phyloP scores from a whole-genome alignment of 2,113 vertebrate genomes.

The Peromyscus maniculatus region DNA sequence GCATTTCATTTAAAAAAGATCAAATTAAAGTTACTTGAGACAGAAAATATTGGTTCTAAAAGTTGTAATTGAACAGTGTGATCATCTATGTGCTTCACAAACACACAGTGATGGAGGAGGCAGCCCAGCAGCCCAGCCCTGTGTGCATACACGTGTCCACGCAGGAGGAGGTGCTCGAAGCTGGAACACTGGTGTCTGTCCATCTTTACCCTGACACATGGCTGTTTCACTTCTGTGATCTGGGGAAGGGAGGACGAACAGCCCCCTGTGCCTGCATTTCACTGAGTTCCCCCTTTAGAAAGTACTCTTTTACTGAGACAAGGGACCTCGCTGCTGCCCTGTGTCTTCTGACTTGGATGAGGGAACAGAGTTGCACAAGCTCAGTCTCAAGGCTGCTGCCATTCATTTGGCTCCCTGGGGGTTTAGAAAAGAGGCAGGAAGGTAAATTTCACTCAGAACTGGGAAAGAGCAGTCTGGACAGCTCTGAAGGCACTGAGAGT shows the following conservation, averaged over 20 bases:
- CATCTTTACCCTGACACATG: neutral
- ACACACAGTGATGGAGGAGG: conserved; percentile 3
- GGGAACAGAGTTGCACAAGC: neutral
- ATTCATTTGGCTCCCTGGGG: neutral
- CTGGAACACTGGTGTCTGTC: neutral
- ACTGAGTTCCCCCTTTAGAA: neutral
- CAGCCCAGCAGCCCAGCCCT: neutral
- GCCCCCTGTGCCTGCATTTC: neutral
- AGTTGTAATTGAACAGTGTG: conserved; percentile 67
- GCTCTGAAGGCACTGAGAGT: neutral
- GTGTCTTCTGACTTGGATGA: neutral
- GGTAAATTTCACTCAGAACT: neutral
- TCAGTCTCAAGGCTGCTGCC: neutral
- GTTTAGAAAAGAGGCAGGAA: neutral
- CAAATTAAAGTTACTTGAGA: conserved; percentile 71
- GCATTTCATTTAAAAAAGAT: conserved; percentile 64
- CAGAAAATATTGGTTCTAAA: conserved; percentile 76
- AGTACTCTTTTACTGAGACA: neutral
- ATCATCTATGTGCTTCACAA: conserved; percentile 49
- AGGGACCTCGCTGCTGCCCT: neutral
- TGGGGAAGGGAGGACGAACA: conserved; percentile 4
- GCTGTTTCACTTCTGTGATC: neutral
- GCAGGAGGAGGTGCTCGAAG: neutral
- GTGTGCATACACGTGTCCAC: neutral
- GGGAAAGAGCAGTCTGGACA: neutral